Percentiles rank a stretch among this genome's conserved stretches.
These are phyloP conservation scores for Steatornis caripensis DNA, from an alignment of 2,113 vertebrate species.

Conservation along the genomic window DNA sequence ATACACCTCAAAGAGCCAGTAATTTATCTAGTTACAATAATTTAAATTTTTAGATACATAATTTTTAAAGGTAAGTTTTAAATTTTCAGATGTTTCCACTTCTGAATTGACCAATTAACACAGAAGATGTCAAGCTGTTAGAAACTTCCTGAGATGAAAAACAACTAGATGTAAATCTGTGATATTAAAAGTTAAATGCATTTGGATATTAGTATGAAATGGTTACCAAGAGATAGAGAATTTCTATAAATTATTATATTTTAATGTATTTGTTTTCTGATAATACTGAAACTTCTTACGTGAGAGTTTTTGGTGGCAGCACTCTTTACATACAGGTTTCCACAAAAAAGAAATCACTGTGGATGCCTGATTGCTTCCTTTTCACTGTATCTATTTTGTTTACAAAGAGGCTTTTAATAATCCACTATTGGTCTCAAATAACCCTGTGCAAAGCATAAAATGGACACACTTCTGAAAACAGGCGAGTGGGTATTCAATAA, in stretches of 20 bases:
- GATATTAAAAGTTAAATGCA: not conserved
- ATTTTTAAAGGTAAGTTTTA: not conserved
- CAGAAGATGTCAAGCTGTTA: not conserved
- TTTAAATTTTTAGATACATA: not conserved
- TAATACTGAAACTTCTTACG: constrained; percentile 6
- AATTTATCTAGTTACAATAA: not conserved
- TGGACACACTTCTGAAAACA: constrained; percentile 25
- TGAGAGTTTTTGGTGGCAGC: not conserved
- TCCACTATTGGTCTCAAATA: constrained; percentile 41
- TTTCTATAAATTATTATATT: constrained; percentile 56
- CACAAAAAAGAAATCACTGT: constrained; percentile 62
- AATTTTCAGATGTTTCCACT: not conserved
- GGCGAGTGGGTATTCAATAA: constrained; percentile 45
- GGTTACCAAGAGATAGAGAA: constrained; percentile 25
- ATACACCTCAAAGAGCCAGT: not conserved
- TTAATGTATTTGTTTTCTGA: constrained; percentile 66
- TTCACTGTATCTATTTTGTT: constrained; percentile 39
- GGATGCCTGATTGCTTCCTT: constrained; percentile 46
- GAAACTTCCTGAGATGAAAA: not conserved
- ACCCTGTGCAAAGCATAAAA: constrained; percentile 50
- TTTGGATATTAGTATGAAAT: not conserved
- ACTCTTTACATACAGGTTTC: constrained; percentile 33
- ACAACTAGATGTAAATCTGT: not conserved
- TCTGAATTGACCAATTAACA: not conserved
- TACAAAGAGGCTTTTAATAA: constrained; percentile 65